Conservation (phyloP, 1,140 invertebrate species). For the Pachypeltis micranthus region DNA sequence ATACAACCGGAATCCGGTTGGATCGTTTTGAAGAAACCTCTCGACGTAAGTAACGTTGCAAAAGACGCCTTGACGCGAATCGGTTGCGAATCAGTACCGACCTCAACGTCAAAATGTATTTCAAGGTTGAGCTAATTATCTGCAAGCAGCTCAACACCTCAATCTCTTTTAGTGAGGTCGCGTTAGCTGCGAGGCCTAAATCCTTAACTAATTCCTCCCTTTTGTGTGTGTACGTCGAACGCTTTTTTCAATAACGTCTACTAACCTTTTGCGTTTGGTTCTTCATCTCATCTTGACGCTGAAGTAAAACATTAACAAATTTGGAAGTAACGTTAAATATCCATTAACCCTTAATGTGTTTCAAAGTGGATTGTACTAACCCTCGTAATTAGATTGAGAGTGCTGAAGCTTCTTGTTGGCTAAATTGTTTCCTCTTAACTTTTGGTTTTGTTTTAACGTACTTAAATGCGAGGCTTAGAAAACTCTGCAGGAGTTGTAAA, state of each 20-base stretch:
- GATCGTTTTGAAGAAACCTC: slow-evolving; percentile 84
- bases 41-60: slow-evolving; percentile 73
- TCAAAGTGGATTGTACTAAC: too few species aligned
- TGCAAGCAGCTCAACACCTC: not conserved
- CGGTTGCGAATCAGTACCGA: not conserved
- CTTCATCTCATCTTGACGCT: too few species aligned
- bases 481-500: slow-evolving; percentile 3
- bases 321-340: too few species aligned
- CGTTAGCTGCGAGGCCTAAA: too few species aligned
- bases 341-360: too few species aligned
- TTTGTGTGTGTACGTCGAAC: too few species aligned
- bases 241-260: too few species aligned
- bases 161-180: not conserved
- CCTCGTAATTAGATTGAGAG: not conserved
- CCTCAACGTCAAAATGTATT: too few species aligned
- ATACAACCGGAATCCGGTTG: slow-evolving; percentile 92
- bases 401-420: not conserved
- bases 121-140: not conserved
- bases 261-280: too few species aligned
- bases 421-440: not conserved
- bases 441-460: not conserved
- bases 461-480: not conserved
- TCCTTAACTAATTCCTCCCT: too few species aligned
- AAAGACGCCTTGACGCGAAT: slow-evolving; percentile 22
- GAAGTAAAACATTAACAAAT: too few species aligned